Evolutionary conservation across 2,797 vertebrate genomes (phyloP), one percentile per base, ranked within the genome.

Genomic region (Poecile montanus): DNA sequence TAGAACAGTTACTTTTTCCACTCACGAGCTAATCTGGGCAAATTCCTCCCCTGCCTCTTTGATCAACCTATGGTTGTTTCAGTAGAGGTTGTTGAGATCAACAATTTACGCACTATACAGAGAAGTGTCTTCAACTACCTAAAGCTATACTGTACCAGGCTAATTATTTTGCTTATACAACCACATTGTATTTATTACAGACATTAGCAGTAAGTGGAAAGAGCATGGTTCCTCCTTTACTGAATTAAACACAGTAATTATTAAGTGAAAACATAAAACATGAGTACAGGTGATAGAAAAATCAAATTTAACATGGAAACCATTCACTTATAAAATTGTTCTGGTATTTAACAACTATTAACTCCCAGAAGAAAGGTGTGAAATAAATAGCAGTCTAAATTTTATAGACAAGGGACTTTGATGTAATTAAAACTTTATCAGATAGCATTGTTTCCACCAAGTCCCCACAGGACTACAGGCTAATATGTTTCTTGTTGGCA

Each of bases 151-250:
- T 2, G 1, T 60, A 45, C 20, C 54, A 70, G 34, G 78, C 34
- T 91, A 85, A 95, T 96, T 93, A 95, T 88, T 95, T 94, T 81
- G 42, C 66, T 85, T 71, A 58, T 36, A 84, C 11, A 75, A 42
- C 44, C 44, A 90, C 0, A 1, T 83, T 65, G 25, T 90, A 95
- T 88, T 95, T 96, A 93, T 93, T 91, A 94, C 51, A 92, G 66
- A n/a, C 60, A 92, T 89, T 88, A 95, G 38, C 26, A 57, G 30
- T 50, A 62, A 96, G 50, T 73, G 30, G 56, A 95, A 95, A 67
- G 53, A 88, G n/a, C 26, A 20, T 23, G 19, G 25, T 60, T 70
- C 9, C 74, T 91, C 50, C 57, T 19, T 47, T 75, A 72, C n/a
- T 88, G 77, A 79, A 91, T 91, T 84, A 88, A 93, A 62, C 12